Evolutionary conservation across 2,113 vertebrate genomes (phyloP).

Genomic region (Opisthocomus hoazin): DNA sequence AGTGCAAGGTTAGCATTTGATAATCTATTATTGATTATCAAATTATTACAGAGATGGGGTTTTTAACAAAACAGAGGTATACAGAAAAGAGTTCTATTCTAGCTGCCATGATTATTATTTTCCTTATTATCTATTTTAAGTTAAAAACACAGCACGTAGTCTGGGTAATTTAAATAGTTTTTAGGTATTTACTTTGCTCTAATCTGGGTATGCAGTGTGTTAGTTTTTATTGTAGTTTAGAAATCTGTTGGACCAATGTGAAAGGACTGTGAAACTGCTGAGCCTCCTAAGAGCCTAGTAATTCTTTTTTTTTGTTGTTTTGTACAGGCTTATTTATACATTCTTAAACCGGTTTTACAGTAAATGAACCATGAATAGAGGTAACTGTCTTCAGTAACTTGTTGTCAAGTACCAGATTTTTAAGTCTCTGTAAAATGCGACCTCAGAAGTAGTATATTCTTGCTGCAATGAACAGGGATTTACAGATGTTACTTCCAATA

Average conservation of each 20-base stretch:
- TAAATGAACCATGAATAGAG: slow-evolving; percentile 34
- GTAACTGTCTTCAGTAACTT: not conserved
- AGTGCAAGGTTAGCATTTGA: not conserved
- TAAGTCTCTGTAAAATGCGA: not conserved
- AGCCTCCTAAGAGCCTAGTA: not conserved
- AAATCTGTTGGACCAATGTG: not conserved
- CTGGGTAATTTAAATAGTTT: not conserved
- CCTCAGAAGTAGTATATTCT: slow-evolving; percentile 10
- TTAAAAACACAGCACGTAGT: not conserved
- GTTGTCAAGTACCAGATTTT: slow-evolving; percentile 28
- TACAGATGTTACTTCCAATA: slow-evolving; percentile 24
- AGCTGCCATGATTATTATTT: not conserved
- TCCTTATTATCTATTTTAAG: not conserved
- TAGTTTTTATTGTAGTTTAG: not conserved
- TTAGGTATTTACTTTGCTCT: not conserved
- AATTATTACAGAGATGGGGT: accelerated
- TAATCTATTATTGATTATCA: not conserved
- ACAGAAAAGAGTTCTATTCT: not conserved
- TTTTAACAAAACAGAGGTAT: not conserved
- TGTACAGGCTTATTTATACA: not conserved
- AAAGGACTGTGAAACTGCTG: not conserved
- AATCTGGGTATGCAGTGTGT: not conserved
- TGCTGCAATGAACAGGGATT: slow-evolving; percentile 3
- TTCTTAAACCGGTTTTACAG: slow-evolving; percentile 23
- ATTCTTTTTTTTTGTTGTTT: not conserved